Base-by-base conservation (phyloP, 2,113 vertebrate genomes). In the Pygoscelis adeliae region DNA sequence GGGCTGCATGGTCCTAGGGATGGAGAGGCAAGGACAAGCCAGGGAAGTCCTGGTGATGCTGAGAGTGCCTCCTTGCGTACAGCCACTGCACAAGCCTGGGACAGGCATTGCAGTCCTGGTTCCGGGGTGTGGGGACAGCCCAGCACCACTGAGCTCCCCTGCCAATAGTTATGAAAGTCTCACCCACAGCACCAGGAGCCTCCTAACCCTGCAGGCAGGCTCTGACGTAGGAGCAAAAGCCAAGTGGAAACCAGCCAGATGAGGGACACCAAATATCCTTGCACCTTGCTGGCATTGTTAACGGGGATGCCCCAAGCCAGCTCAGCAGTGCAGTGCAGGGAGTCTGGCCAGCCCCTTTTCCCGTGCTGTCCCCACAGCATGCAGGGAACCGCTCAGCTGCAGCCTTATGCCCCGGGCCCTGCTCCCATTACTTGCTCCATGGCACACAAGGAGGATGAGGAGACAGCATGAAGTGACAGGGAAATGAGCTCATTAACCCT, bases 401-500 rank as follows among this genome's bases (percentile, higher is more conserved):
- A 32, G 29, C 47, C 72, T 65, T 55, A 29, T 0, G 0, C 38
- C 40, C n/a, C 4, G 0, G 32, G 63, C 61, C 80, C 71, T 42
- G 56, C 44, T 87, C 90, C 92, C 89, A 83, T 90, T 90, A 70
- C 79, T 71, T 86, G 61, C 65, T 94, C 49, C 0, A 0, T 62
- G 56, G 69, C 73, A 61, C 0, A 3, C 7, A 72, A 83, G 74
- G 84, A 93, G 44, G 83, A 89, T 52, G 85, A 89, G 36, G 30
- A 93, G 70, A 85, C 50, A 90, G 92, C 47, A 65, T 13, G 52
- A 96, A 97, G 91, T 96, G 95, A 97, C 91, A 94, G 74, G 62
- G 77, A 96, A 97, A 95, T 3, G 80, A 97, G 90, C 94, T 96
- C 88, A 97, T 96, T 97, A 98, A 95, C 95, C 86, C 96, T 83